These are phyloP conservation scores for Nyctalus aviator DNA, from an alignment of 2,797 vertebrate species.

Conservation along the genomic window DNA sequence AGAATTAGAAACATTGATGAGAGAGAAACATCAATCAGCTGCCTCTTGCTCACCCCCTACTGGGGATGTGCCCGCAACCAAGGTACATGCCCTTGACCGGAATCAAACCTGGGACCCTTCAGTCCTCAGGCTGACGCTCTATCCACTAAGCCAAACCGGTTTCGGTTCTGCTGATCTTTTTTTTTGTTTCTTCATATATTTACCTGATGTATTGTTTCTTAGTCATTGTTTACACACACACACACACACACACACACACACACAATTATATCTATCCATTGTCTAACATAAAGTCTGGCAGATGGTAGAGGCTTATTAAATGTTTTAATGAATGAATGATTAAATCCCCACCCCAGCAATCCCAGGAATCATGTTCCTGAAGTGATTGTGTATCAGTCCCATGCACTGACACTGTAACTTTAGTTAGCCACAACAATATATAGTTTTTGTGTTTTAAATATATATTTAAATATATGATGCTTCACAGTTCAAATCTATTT, in stretches of 20 bases:
- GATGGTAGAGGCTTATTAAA: not conserved
- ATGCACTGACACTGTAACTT: not conserved
- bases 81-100: no score
- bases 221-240: not conserved
- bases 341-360: not conserved
- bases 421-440: not conserved
- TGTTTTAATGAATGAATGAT: not conserved
- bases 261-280: not conserved
- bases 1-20: no score
- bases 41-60: no score
- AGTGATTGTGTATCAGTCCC: not conserved
- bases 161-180: not conserved
- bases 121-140: no score
- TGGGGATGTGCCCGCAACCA: no score
- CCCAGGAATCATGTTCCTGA: not conserved
- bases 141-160: no score
- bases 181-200: not conserved
- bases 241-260: not conserved
- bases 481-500: not conserved
- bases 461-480: not conserved
- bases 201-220: not conserved
- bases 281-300: not conserved
- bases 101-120: no score
- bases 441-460: constrained; percentile 4
- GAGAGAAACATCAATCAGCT: no score